Evolutionary conservation across 1,140 invertebrate genomes (phyloP).

Genomic region (Heliconius congener): DNA sequence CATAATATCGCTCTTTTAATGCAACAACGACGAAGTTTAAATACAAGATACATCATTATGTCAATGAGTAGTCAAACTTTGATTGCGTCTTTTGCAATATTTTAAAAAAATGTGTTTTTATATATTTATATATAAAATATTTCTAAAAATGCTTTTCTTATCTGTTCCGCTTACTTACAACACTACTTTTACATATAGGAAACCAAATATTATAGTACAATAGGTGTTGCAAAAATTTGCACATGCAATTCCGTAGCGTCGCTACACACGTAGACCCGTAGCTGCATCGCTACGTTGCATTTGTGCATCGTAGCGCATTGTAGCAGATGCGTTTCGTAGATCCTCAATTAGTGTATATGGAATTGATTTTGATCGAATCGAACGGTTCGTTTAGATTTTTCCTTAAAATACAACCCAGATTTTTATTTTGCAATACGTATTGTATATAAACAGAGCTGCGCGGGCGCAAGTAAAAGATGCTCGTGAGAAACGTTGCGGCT

Average conservation of each 20-base stretch:
- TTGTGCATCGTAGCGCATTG: constrained; percentile 63
- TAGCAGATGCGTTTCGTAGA: constrained; percentile 59
- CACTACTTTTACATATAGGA: background rate
- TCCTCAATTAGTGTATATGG: background rate
- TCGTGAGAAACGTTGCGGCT: constrained; percentile 59
- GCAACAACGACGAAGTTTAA: too few species aligned
- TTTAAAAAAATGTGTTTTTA: too few species aligned
- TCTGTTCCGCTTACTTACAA: background rate
- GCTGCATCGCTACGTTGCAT: constrained; percentile 74
- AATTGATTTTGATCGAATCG: background rate
- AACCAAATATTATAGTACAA: background rate
- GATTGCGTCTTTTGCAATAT: too few species aligned
- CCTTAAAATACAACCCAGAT: background rate
- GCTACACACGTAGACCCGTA: constrained; percentile 69
- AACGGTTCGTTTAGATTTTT: too few species aligned
- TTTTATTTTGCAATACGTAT: constrained; percentile 13
- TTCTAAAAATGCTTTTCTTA: too few species aligned
- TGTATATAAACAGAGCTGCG: constrained; percentile 32
- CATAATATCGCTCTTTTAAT: too few species aligned
- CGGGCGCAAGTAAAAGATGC: constrained; percentile 55
- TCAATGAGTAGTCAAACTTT: too few species aligned
- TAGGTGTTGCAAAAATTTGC: constrained; percentile 52
- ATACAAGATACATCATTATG: too few species aligned
- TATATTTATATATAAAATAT: background rate
- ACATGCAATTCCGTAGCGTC: constrained; percentile 70